Conservation (phyloP, 2,797 vertebrate species). For the Molossus molossus region DNA sequence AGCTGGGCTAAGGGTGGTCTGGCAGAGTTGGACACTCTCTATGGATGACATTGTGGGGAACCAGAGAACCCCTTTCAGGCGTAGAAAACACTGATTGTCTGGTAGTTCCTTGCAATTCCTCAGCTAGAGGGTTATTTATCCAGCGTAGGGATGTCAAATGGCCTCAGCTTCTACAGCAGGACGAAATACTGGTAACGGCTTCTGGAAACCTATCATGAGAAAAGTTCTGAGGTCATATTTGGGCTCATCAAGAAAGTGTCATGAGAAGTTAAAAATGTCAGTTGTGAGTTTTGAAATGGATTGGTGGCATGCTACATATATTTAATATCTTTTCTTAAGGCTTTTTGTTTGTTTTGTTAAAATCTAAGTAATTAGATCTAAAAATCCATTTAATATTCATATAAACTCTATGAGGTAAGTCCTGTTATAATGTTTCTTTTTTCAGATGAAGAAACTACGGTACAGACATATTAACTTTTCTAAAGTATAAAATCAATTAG, state of each 20-base stretch:
- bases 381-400: constrained; percentile 46
- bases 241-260: neutral
- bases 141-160: neutral
- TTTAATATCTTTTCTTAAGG: neutral
- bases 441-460: constrained; percentile 1
- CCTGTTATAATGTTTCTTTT: neutral
- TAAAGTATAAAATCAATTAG: neutral
- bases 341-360: neutral
- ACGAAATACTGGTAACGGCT: neutral
- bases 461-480: neutral
- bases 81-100: neutral
- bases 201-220: neutral
- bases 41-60: neutral
- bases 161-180: neutral
- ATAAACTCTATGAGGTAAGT: neutral
- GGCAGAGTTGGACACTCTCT: neutral
- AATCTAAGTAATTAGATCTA: constrained; percentile 44
- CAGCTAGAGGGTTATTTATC: neutral
- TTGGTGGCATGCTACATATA: neutral
- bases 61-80: constrained; percentile 7
- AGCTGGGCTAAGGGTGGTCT: neutral
- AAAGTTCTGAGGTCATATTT: neutral
- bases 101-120: constrained; percentile 27
- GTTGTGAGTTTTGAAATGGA: neutral
- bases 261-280: neutral